A percentile compares a stretch with the other conserved stretches of the same genome.
Evolutionary conservation across 2,888 invertebrate genomes (phyloP).

Genomic region (Tetheella fluctuosa): DNA sequence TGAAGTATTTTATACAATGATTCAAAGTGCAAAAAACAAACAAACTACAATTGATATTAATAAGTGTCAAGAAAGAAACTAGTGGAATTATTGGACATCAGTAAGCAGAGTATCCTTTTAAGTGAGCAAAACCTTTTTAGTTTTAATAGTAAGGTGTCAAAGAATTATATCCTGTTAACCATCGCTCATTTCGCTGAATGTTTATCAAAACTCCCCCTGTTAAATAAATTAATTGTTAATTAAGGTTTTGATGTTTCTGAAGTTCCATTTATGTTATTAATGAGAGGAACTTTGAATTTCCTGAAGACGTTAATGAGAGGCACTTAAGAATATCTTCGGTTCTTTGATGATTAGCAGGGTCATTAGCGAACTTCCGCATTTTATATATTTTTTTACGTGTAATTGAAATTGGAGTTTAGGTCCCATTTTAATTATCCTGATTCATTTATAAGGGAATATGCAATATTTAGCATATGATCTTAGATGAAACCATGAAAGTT

Average conservation of each 20-base stretch:
- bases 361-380: constrained; percentile 13
- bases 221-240: constrained; percentile 14
- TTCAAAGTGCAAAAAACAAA: too few species aligned
- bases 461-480: not conserved
- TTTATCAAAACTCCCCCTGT: constrained; percentile 7
- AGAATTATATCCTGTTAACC: too few species aligned
- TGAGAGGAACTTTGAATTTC: constrained; percentile 11
- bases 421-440: not conserved
- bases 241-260: constrained; percentile 11
- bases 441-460: too few species aligned
- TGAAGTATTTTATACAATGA: too few species aligned
- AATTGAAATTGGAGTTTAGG: not conserved
- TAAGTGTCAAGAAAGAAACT: too few species aligned
- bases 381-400: constrained; percentile 9
- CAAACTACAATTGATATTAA: too few species aligned
- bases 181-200: not conserved
- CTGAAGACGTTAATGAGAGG: constrained; percentile 13
- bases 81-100: too few species aligned
- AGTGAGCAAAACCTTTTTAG: too few species aligned
- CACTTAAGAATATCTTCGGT: constrained; percentile 13
- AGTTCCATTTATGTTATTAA: constrained; percentile 15
- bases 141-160: too few species aligned
- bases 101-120: too few species aligned
- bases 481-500: not conserved
- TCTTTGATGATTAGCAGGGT: constrained; percentile 14